phyloP scores from a whole-genome alignment of 2,888 invertebrate species.

The Platycnemis pennipes region DNA sequence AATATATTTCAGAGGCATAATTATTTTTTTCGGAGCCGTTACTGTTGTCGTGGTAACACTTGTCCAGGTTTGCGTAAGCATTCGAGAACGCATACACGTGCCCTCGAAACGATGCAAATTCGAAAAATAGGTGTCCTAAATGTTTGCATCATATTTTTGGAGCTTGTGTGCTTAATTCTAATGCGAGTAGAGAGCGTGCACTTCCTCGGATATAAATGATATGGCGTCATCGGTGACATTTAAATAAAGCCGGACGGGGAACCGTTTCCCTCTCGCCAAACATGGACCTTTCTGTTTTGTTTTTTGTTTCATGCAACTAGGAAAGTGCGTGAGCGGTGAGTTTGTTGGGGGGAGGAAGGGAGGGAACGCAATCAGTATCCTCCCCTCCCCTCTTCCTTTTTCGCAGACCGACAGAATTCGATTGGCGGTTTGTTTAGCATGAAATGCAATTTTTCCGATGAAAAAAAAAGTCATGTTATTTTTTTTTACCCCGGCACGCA shows the following conservation, averaged over 20 bases:
- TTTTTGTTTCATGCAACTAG: conserved; percentile 43
- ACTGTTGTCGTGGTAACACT: not conserved
- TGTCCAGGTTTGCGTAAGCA: not conserved
- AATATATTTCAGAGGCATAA: not conserved
- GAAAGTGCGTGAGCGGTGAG: not conserved
- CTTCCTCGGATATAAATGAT: conserved; percentile 20
- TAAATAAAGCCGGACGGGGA: not conserved
- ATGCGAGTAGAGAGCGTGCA: not conserved
- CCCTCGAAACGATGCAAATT: not conserved
- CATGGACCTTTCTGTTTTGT: not conserved
- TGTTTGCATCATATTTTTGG: not conserved
- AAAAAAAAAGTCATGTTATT: conserved; percentile 38
- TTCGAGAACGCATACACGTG: not conserved
- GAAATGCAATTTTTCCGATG: conserved; percentile 65
- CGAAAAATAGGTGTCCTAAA: not conserved
- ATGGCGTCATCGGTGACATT: conserved; percentile 21
- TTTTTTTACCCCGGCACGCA: not conserved
- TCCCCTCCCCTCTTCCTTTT: not conserved
- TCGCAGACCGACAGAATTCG: conserved; percentile 47
- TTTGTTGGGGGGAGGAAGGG: not conserved
- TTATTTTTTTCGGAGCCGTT: not conserved
- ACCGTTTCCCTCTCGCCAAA: not conserved
- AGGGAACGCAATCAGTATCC: conserved; percentile 33
- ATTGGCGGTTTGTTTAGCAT: conserved; percentile 59
- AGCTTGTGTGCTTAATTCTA: conserved; percentile 1